A percentile compares a stretch with the other conserved stretches of the same genome.
Evolutionary conservation across 1,140 invertebrate species (phyloP).

Genomic region (Drosophila nigromelanica): DNA sequence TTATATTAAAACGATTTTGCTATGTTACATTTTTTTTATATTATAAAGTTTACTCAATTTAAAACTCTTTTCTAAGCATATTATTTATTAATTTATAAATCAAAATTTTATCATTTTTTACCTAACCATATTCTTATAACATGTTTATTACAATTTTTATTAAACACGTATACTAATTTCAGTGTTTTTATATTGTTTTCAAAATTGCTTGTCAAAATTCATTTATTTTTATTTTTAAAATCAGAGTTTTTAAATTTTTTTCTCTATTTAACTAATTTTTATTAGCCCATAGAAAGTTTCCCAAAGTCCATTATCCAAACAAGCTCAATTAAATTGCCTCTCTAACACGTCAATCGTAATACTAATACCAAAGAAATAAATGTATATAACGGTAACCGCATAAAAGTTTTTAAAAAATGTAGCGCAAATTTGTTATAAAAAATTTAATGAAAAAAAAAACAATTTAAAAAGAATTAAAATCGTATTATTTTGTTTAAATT

Average conservation of each 20-base stretch:
- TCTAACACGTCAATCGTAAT: conserved; percentile 35
- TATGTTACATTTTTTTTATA: too few relatives aligned
- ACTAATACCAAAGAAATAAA: conserved; percentile 24
- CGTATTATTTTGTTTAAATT: conserved; percentile 45
- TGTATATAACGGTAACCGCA: conserved; percentile 60
- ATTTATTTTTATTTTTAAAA: too few relatives aligned
- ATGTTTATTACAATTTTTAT: too few relatives aligned
- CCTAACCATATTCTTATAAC: too few relatives aligned
- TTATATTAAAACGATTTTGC: background rate
- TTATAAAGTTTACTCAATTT: too few relatives aligned
- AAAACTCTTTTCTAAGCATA: too few relatives aligned
- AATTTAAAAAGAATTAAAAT: conserved; percentile 4
- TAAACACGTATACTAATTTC: too few relatives aligned
- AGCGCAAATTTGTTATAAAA: conserved; percentile 67
- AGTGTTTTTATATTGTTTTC: too few relatives aligned
- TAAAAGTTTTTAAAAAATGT: conserved; percentile 48
- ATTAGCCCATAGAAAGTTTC: background rate
- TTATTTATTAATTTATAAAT: too few relatives aligned
- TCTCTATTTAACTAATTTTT: background rate
- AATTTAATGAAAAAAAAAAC: conserved; percentile 33
- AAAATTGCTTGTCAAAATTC: too few relatives aligned
- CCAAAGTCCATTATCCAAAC: conserved; percentile 25
- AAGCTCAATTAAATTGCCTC: conserved; percentile 57
- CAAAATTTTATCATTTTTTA: too few relatives aligned
- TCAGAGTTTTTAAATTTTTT: too few relatives aligned